A percentile compares a stretch with the other conserved stretches of the same genome.
These are phyloP conservation scores for Cyclina sinensis DNA, from an alignment of 1,140 invertebrate genomes.

Conservation along the genomic window DNA sequence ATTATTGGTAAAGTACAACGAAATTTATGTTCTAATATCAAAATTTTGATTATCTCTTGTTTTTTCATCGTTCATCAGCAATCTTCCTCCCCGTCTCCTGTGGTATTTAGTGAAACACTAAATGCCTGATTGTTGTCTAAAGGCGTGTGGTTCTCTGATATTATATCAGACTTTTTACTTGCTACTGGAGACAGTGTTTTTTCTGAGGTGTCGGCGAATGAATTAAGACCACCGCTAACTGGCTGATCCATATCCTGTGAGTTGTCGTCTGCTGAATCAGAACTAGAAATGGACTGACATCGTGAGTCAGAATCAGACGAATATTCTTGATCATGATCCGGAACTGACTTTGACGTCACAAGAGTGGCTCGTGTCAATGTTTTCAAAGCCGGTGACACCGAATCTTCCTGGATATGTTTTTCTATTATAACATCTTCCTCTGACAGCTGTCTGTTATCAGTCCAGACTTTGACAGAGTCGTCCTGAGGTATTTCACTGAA, in stretches of 20 bases:
- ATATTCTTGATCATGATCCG: slow-evolving; percentile 26
- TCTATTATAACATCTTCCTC: slow-evolving; percentile 63
- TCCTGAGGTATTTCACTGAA: slow-evolving; percentile 80
- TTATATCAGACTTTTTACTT: slow-evolving; percentile 56
- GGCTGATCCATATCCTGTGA: neutral
- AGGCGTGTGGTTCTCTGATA: slow-evolving; percentile 36
- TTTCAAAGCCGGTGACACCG: slow-evolving; percentile 59
- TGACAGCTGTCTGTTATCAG: slow-evolving; percentile 65
- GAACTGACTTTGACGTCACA: slow-evolving; percentile 60
- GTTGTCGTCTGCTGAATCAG: slow-evolving; percentile 68
- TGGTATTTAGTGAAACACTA: slow-evolving; percentile 54
- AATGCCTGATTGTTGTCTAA: slow-evolving; percentile 47
- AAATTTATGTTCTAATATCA: too few species aligned
- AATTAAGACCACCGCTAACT: slow-evolving; percentile 49
- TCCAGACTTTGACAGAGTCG: slow-evolving; percentile 78
- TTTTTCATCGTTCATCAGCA: neutral
- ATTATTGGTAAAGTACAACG: too few species aligned
- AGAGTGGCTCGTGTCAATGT: slow-evolving; percentile 68
- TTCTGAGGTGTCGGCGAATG: slow-evolving; percentile 55
- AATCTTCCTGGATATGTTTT: slow-evolving; percentile 61
- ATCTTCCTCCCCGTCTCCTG: slow-evolving; percentile 54
- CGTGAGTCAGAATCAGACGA: slow-evolving; percentile 57
- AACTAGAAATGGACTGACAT: slow-evolving; percentile 59
- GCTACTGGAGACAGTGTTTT: slow-evolving; percentile 48
- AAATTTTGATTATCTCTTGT: too few species aligned